Conservation (phyloP, 2,113 vertebrate species). For the Hemibates koningsi region DNA sequence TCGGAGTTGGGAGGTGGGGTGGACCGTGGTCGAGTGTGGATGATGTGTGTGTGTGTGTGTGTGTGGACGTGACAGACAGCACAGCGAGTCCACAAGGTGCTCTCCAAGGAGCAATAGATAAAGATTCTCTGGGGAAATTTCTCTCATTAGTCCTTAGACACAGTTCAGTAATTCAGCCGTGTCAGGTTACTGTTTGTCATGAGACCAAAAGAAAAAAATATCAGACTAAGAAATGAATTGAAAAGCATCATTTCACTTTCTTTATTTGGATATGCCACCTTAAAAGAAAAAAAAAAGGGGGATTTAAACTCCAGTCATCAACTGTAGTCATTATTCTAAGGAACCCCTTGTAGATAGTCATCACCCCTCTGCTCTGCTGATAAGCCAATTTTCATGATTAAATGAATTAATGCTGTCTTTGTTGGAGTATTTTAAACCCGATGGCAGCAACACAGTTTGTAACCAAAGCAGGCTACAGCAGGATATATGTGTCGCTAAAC, state of each 20-base stretch:
- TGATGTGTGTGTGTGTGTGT: neutral
- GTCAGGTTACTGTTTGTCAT: conserved; percentile 88
- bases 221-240: neutral
- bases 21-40: neutral
- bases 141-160: conserved; percentile 98
- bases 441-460: conserved; percentile 19
- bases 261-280: conserved; percentile 70
- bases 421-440: conserved; percentile 23
- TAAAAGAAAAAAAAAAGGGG: conserved; percentile 55
- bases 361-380: conserved; percentile 13
- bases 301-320: conserved; percentile 18
- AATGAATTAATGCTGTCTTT: conserved; percentile 29
- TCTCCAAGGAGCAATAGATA: conserved; percentile 89
- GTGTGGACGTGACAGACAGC: conserved; percentile 86
- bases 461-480: neutral
- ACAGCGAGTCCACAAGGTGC: conserved; percentile 87
- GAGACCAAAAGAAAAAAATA: conserved; percentile 64
- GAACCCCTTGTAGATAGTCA: conserved; percentile 26
- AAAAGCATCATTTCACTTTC: conserved; percentile 73
- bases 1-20: conserved; percentile 27
- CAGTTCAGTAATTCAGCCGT: conserved; percentile 95
- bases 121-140: conserved; percentile 90
- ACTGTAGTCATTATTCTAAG: conserved; percentile 58
- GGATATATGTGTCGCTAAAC: conserved; percentile 25
- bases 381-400: conserved; percentile 59